A percentile compares a stretch with the other conserved stretches of the same genome.
These are phyloP conservation scores for Oikopleura albicans DNA, from an alignment of 23 tunicate species.

Conservation along the genomic window DNA sequence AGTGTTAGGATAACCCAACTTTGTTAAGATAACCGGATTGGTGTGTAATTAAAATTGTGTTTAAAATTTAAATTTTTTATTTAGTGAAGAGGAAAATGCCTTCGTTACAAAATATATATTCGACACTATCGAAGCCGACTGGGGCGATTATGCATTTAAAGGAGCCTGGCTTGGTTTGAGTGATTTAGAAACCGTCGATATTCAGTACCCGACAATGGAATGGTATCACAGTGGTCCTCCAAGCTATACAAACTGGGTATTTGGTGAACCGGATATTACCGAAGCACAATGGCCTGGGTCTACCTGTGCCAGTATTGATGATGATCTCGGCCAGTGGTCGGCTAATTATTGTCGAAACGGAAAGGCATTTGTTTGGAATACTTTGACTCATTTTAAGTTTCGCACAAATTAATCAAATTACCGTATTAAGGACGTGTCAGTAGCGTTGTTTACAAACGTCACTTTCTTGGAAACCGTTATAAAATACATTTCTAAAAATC, in stretches of 20 bases:
- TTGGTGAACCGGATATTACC: not conserved
- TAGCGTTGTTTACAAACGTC: too few species aligned
- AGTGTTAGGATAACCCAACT: too few species aligned
- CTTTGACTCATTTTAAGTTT: too few species aligned
- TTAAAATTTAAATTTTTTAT: too few species aligned
- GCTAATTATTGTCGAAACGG: not conserved
- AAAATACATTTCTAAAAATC: too few species aligned
- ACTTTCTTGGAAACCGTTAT: too few species aligned
- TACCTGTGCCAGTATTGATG: not conserved
- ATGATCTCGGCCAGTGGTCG: not conserved
- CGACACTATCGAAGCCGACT: not conserved
- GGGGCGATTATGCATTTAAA: not conserved
- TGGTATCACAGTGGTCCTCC: not conserved
- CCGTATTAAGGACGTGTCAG: too few species aligned
- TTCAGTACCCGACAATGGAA: not conserved
- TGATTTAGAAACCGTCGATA: not conserved
- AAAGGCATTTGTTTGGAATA: not conserved
- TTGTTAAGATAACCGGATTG: too few species aligned
- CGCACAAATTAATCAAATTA: too few species aligned
- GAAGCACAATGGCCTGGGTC: not conserved
- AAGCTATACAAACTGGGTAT: not conserved
- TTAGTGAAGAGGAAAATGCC: too few species aligned
- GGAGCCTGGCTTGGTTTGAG: conserved; percentile 8
- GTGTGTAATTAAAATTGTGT: too few species aligned
- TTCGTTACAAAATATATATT: not conserved